These are phyloP conservation scores for Capreolus pygargus DNA, from an alignment of 2,113 vertebrate genomes.

Conservation along the genomic window DNA sequence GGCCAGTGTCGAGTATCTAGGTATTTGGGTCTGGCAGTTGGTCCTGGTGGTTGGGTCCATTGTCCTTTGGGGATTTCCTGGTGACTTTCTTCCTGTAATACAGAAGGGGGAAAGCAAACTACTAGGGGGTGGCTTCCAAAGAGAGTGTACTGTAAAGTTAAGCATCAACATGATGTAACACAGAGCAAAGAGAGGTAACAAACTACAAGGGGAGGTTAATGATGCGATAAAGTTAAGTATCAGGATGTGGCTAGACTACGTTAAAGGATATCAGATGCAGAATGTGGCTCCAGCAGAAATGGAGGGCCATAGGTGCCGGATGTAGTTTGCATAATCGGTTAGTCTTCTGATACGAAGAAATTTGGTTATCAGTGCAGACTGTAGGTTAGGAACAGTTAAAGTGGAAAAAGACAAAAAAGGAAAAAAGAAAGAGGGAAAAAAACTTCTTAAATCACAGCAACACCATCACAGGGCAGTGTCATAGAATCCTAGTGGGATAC, in stretches of 20 bases:
- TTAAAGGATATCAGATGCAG: neutral
- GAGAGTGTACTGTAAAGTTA: neutral
- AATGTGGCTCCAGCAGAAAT: neutral
- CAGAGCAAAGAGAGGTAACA: neutral
- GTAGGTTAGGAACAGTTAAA: neutral
- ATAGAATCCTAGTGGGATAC: neutral
- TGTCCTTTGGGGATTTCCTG: neutral
- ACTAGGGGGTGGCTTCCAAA: fast-evolving
- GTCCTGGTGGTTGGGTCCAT: neutral
- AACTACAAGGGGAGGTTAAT: neutral
- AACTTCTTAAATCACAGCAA: no score
- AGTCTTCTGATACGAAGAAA: neutral
- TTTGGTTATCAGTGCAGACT: neutral
- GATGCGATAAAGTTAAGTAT: neutral
- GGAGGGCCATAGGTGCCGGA: neutral
- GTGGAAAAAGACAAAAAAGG: neutral
- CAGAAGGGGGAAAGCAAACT: neutral
- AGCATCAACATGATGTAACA: neutral
- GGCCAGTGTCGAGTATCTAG: neutral
- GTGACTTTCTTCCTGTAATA: neutral
- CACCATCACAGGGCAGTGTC: neutral
- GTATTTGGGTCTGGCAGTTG: neutral
- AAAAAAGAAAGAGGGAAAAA: neutral
- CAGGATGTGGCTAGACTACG: neutral
- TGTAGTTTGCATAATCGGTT: neutral